Percentiles rank a stretch among this genome's conserved stretches.
These are phyloP conservation scores for Ataeniobius toweri DNA, from an alignment of 2,797 vertebrate species.

Conservation along the genomic window DNA sequence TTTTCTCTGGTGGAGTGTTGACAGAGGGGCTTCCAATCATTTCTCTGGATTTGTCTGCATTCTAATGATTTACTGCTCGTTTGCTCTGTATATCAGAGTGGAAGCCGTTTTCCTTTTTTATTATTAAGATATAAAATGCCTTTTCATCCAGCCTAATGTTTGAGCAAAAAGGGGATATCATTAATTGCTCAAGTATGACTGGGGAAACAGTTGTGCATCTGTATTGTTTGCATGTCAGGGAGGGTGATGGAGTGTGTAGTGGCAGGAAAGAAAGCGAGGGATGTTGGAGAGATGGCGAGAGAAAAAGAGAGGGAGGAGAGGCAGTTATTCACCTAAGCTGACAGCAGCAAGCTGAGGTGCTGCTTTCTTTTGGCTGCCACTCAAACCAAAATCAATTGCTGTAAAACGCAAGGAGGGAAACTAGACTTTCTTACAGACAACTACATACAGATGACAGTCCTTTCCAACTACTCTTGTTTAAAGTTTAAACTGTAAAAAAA, in stretches of 20 bases:
- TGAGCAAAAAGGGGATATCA: constrained; percentile 20
- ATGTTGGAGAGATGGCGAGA: constrained; percentile 22
- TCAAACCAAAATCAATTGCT: constrained; percentile 79
- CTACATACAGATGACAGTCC: constrained; percentile 18
- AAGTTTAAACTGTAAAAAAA: background rate
- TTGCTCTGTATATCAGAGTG: background rate
- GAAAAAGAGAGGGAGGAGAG: constrained; percentile 36
- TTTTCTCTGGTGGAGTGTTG: constrained; percentile 29
- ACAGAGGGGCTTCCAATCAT: constrained; percentile 27
- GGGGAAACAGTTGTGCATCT: constrained; percentile 7
- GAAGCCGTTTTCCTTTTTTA: background rate
- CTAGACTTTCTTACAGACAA: constrained; percentile 40
- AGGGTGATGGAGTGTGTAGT: constrained; percentile 25
- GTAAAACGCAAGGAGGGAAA: constrained; percentile 68
- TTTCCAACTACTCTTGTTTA: constrained; percentile 5
- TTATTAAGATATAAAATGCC: constrained; percentile 6
- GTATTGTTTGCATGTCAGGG: constrained; percentile 22
- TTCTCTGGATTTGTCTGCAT: constrained; percentile 8
- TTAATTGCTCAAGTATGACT: constrained; percentile 13
- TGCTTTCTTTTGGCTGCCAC: constrained; percentile 72
- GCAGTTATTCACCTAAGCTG: constrained; percentile 76
- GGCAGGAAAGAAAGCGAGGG: constrained; percentile 25
- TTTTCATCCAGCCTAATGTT: background rate
- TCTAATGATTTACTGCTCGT: background rate
- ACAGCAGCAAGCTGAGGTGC: constrained; percentile 75